Base-by-base conservation (phyloP, 1,140 invertebrate species). In the Drosophila sproati region DNA sequence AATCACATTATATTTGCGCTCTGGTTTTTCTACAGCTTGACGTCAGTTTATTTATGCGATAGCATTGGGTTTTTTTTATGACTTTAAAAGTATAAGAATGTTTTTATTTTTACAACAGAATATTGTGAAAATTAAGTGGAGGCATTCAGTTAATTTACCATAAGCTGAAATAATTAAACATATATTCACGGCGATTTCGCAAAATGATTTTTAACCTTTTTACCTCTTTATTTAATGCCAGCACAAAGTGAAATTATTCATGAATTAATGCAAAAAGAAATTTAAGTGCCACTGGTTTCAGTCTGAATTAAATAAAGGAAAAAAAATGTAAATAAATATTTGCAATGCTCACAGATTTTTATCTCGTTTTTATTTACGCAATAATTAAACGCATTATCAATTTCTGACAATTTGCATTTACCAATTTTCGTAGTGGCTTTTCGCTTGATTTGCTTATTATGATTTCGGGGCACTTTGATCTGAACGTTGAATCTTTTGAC, bases 401-500 rank as follows among this genome's bases (percentile, higher is more conserved):
- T 78, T 79, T 79, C 41, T 39, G 41, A 57, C 60, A 68, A 72
- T 69, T 77, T 73, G 43, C 66, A 71, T 88, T 83, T 82, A 87
- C 83, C 79, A 88, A 87, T 88, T 87, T 70, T 39, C 57, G 67
- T 32, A 71, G 64, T 61, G 67, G 37, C n/a, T 64, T 63, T 63
- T 52, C 57, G 83, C 69, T 66, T 82, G 79, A 88, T 82, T 88
- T 74, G 69, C 43, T 77, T 73, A 56, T 73, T 77, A 56, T 66
- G 67, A 47, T 60, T 69, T 35, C 37, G n/a, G 28, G 39, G 43
- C 54, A 63, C 83, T 87, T 87, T 87, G 83, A 87, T 87, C 77
- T 80, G 73, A 10, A 28, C 28, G 32, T 39, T 8, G 47, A 52
- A 29, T 37, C 31, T 34, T 72, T 86, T 81, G 67, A 67, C 63